Evolutionary conservation across 2,113 vertebrate species (phyloP), one percentile per base, ranked within the genome.

Genomic region (Prietella phreatophila): DNA sequence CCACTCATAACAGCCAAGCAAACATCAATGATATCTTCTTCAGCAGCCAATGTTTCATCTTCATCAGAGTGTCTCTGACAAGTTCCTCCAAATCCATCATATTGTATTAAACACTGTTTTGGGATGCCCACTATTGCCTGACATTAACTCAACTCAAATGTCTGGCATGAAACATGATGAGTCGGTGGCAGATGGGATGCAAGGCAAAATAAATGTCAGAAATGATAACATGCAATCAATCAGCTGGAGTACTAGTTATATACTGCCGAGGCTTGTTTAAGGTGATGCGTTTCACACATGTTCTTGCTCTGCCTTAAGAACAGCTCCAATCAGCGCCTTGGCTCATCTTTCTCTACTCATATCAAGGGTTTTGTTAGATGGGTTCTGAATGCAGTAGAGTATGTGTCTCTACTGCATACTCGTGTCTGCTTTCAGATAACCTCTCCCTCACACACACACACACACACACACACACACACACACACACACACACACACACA

Each of bases 1-100:
- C 65, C 36, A 33, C 91, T 92, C 87, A 89, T 91, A 88, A 92
- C 47, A 42, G 53, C 85, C 81, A 33, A 87, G 80, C 36, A 33
- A 50, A 33, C 67, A 50, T n/a, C 30, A 73, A 56, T 15, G 39
- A 33, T n/a, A n/a, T 67, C 65, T 42, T 20, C 55, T 61, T 75
- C 27, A 75, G 17, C 25, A 75, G 36, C 10, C 19, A 11, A 61
- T 33, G 36, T 83, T 82, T 47, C 61, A 71, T 85, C 30, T 67
- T 80, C 30, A 55, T 67, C 76, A 82, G 50, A 36, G 76, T 8
- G 10, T 25, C 27, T 78, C 33, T 61, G 84, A 39, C 33, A 61
- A 61, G 39, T 58, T 65, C 47, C 84, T 73, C 15, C 25, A 76
- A 85, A 58, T 76, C 56, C 42, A 47, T 80, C 75, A 86, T n/a